These are phyloP conservation scores for Zosterops japonicus DNA, from an alignment of 2,113 vertebrate genomes.

Conservation along the genomic window DNA sequence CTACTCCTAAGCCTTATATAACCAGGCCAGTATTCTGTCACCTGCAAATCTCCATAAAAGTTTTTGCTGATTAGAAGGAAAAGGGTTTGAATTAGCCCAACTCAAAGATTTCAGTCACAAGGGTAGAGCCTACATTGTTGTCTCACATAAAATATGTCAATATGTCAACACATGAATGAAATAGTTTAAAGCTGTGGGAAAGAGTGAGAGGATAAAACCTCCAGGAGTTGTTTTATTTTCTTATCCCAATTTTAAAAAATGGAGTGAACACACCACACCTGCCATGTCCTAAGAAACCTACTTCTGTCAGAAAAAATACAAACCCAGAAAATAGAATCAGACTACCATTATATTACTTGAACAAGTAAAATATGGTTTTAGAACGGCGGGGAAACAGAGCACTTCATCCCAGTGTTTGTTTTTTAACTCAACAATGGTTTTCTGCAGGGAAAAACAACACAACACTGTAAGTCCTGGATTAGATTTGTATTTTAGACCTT, in stretches of 20 bases:
- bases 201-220: neutral
- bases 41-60: neutral
- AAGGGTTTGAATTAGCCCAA: neutral
- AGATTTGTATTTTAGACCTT: neutral
- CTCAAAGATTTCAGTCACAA: neutral
- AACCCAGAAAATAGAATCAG: neutral
- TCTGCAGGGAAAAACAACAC: neutral
- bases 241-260: neutral
- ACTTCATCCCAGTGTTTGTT: neutral
- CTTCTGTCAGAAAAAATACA: neutral
- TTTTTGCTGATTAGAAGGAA: neutral
- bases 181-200: neutral
- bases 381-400: neutral
- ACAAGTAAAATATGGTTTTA: neutral
- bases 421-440: neutral
- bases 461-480: neutral
- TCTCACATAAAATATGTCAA: neutral
- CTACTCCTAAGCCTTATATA: neutral
- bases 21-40: neutral
- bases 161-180: neutral
- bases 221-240: neutral
- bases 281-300: neutral
- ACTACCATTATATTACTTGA: rapidly evolving
- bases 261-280: neutral
- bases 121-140: neutral